Percentiles rank a stretch among this genome's conserved stretches.
These are phyloP conservation scores for Cylindroiulus punctatus DNA, from an alignment of 2,888 invertebrate genomes.

Conservation along the genomic window DNA sequence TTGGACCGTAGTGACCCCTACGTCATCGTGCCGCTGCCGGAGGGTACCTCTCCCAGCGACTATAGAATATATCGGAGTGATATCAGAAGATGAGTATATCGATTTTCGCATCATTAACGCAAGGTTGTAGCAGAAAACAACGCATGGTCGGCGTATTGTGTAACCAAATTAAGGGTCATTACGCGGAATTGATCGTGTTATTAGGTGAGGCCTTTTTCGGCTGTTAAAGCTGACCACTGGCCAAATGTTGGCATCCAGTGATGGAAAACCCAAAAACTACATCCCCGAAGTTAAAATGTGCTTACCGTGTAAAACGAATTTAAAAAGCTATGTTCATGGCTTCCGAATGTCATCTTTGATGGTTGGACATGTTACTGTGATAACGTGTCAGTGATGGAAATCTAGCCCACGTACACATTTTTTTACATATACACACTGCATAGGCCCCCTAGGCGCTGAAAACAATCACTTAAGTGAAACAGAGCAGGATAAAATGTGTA, in stretches of 20 bases:
- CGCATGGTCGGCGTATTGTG: conserved; percentile 19
- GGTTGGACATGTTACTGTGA: too few relatives aligned
- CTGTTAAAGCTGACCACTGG: conserved; percentile 17
- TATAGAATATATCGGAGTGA: conserved; percentile 22
- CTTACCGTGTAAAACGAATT: too few relatives aligned
- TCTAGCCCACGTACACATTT: too few relatives aligned
- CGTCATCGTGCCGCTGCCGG: neutral
- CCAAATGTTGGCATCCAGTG: neutral
- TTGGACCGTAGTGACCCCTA: neutral
- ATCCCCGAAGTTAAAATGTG: too few relatives aligned
- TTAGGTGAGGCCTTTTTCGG: conserved; percentile 13
- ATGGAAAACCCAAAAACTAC: too few relatives aligned
- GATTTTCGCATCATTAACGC: conserved; percentile 36
- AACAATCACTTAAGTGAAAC: too few relatives aligned
- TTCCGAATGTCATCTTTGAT: too few relatives aligned
- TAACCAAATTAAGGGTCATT: conserved; percentile 42
- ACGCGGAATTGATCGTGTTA: conserved; percentile 23
- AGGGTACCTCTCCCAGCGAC: neutral
- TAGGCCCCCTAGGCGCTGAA: too few relatives aligned
- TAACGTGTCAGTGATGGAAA: too few relatives aligned
- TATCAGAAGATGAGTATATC: conserved; percentile 28
- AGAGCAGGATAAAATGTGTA: too few relatives aligned
- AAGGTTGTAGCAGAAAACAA: conserved; percentile 29
- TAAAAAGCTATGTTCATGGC: too few relatives aligned
- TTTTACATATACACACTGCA: too few relatives aligned